A percentile compares a stretch with the other conserved stretches of the same genome.
phyloP scores from a whole-genome alignment of 2,797 vertebrate species.

The Neosalanx taihuensis region DNA sequence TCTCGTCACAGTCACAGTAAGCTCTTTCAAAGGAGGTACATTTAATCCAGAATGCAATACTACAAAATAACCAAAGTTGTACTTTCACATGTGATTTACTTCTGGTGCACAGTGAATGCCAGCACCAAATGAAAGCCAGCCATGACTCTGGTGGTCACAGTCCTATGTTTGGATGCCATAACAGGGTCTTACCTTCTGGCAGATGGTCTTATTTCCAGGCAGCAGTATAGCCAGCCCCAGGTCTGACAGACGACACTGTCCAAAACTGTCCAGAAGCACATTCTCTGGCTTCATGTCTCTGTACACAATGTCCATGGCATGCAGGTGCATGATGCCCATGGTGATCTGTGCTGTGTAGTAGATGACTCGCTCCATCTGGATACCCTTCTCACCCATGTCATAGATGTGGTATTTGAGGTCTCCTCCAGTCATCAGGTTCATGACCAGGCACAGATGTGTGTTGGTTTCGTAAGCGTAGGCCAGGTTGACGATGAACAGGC shows the following conservation, averaged over 20 bases:
- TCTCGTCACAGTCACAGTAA: background rate
- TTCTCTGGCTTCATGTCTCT: conserved; percentile 96
- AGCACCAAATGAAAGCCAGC: no score
- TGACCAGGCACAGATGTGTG: conserved; percentile 90
- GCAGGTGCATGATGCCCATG: conserved; percentile 88
- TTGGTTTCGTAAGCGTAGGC: conserved; percentile 90
- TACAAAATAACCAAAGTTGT: no score
- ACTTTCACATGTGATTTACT: no score
- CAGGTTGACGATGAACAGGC: conserved; percentile 87
- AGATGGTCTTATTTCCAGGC: conserved; percentile 72
- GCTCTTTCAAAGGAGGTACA: background rate
- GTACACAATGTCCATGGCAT: conserved; percentile 83
- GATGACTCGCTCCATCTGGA: conserved; percentile 83
- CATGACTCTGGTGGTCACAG: no score
- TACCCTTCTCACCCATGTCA: conserved; percentile 83
- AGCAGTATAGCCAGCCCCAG: conserved; percentile 88
- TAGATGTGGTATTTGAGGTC: conserved; percentile 96
- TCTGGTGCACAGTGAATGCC: no score
- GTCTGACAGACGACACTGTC: conserved; percentile 91
- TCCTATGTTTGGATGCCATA: no score
- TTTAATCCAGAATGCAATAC: background rate
- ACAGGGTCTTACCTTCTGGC: conserved; percentile 77
- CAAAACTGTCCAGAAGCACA: conserved; percentile 85
- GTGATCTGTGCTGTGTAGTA: conserved; percentile 93
- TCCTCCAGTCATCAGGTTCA: conserved; percentile 95